Percentiles rank a stretch among this genome's conserved stretches.
Conservation (phyloP, 2,113 vertebrate species). For the Aspiorhynchus laticeps region DNA sequence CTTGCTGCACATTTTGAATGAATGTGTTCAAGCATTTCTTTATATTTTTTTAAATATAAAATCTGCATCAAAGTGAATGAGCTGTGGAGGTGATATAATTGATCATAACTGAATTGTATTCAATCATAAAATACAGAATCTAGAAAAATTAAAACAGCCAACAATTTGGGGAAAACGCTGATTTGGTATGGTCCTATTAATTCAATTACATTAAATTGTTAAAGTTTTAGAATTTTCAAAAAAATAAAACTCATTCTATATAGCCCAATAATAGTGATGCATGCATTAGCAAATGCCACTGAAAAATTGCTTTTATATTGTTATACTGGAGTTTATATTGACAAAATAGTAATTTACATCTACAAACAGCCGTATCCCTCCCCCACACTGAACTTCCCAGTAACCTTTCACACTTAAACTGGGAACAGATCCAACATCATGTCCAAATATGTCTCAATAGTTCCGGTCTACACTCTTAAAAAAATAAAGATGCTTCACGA, state of each 20-base stretch:
- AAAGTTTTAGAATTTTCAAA: too few species aligned
- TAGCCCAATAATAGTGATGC: background rate
- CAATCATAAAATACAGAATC: background rate
- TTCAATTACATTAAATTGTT: too few species aligned
- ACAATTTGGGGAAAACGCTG: background rate
- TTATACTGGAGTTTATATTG: background rate
- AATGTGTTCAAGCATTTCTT: too few species aligned
- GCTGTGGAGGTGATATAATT: too few species aligned
- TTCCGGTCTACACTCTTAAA: too few species aligned
- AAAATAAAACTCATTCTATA: background rate
- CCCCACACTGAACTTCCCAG: background rate
- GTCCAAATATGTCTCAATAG: background rate
- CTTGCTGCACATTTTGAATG: background rate
- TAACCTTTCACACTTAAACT: constrained; percentile 23
- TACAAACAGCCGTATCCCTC: background rate
- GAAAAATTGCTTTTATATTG: background rate
- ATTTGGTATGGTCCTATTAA: too few species aligned
- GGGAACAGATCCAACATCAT: background rate
- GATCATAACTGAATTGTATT: too few species aligned
- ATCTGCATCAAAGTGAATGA: too few species aligned
- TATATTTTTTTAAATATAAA: too few species aligned
- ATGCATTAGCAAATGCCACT: background rate
- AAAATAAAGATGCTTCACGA: too few species aligned
- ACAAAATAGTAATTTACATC: background rate
- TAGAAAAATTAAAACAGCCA: background rate